Conservation (phyloP, 1,140 invertebrate genomes). For the Helicorthomorpha holstii region DNA sequence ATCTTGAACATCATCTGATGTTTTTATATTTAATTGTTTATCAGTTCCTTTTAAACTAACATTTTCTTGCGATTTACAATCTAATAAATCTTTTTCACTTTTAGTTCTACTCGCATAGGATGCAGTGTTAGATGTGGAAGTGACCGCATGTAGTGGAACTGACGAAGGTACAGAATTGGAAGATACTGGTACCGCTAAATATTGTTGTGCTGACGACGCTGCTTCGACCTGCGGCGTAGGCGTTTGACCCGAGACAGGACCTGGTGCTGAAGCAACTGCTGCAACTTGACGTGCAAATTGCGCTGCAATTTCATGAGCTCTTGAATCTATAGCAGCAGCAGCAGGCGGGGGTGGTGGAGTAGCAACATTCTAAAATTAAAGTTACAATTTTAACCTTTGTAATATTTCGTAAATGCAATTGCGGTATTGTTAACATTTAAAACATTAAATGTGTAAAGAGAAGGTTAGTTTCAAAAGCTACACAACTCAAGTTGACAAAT, state of each 20-base stretch:
- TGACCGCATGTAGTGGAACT: no score
- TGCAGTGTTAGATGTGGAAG: no score
- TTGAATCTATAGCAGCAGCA: background rate
- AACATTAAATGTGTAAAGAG: no score
- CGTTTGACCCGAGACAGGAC: background rate
- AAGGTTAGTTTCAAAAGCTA: no score
- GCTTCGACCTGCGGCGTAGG: background rate
- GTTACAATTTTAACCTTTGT: no score
- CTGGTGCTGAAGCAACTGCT: background rate
- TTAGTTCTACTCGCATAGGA: no score
- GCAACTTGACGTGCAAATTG: slow-evolving; percentile 6
- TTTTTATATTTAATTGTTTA: background rate
- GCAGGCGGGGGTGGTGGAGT: background rate
- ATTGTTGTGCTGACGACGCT: background rate
- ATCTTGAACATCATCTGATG: background rate
- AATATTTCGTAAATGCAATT: background rate
- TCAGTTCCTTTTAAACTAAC: no score
- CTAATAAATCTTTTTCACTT: no score
- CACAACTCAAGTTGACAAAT: no score
- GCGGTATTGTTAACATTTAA: no score
- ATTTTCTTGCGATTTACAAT: no score
- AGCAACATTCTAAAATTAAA: background rate
- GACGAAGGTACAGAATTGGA: background rate
- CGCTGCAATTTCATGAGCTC: background rate
- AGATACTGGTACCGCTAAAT: background rate